These are phyloP conservation scores for Homarus americanus DNA, from an alignment of 1,140 invertebrate species.

Conservation along the genomic window DNA sequence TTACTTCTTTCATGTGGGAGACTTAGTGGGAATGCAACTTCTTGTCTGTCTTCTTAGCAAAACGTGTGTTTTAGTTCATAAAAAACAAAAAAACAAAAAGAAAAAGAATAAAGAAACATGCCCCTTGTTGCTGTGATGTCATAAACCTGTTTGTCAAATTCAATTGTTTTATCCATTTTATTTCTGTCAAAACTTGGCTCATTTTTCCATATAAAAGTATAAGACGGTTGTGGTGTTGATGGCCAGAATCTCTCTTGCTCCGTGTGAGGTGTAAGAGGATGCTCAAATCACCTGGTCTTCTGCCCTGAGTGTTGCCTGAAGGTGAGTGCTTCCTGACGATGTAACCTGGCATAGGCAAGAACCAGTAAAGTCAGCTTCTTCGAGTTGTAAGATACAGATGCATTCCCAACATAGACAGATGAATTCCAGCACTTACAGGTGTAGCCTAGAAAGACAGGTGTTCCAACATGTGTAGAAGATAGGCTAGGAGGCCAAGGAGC, in stretches of 20 bases:
- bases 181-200: not conserved
- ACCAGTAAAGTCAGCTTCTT: not conserved
- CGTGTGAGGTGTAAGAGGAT: not conserved
- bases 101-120: not conserved
- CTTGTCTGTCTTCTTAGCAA: not conserved
- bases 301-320: not conserved
- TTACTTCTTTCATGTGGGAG: not conserved
- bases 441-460: too few relatives aligned
- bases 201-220: not conserved
- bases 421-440: too few relatives aligned
- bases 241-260: not conserved
- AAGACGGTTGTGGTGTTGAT: not conserved
- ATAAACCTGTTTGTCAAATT: not conserved
- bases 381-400: not conserved
- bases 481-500: too few relatives aligned
- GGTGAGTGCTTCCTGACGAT: not conserved
- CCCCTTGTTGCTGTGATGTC: conserved; percentile 9
- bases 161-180: not conserved
- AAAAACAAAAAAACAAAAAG: too few relatives aligned
- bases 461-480: too few relatives aligned
- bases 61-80: not conserved
- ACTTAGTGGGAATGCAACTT: not conserved
- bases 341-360: not conserved
- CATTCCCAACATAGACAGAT: too few relatives aligned
- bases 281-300: not conserved